Conservation (phyloP, 2,888 invertebrate genomes). For the Plagiodera versicolora region DNA sequence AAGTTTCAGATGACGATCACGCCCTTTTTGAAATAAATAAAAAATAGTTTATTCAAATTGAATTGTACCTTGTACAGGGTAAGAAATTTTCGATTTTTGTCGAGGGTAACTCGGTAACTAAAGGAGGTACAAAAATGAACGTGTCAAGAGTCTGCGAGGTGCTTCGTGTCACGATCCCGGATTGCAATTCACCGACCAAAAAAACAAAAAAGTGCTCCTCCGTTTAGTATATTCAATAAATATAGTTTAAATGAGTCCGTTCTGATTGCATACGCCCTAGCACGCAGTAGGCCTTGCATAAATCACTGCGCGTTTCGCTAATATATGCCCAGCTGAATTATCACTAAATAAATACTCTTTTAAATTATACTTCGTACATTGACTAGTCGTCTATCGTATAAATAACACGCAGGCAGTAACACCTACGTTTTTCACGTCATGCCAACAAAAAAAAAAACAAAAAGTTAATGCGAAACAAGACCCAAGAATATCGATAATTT, state of each 20-base stretch:
- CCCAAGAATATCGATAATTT: neutral
- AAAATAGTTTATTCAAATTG: too few relatives aligned
- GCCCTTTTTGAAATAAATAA: too few relatives aligned
- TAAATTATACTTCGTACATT: neutral
- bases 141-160: too few relatives aligned
- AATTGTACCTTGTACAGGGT: too few relatives aligned
- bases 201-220: too few relatives aligned
- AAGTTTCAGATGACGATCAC: too few relatives aligned
- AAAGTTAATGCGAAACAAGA: neutral
- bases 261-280: neutral
- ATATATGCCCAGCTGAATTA: neutral
- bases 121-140: too few relatives aligned
- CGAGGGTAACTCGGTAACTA: too few relatives aligned
- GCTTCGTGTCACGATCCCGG: too few relatives aligned
- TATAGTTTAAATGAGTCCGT: neutral
- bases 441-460: neutral
- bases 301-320: neutral
- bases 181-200: too few relatives aligned
- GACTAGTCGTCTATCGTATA: neutral
- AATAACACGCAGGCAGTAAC: constrained; percentile 17
- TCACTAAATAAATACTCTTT: neutral
- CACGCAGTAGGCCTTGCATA: neutral
- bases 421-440: constrained; percentile 15
- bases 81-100: too few relatives aligned
- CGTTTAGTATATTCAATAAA: too few relatives aligned